Percentiles rank a stretch among this genome's conserved stretches.
These are phyloP conservation scores for Nothocercus julius DNA, from an alignment of 2,113 vertebrate genomes.

Conservation along the genomic window DNA sequence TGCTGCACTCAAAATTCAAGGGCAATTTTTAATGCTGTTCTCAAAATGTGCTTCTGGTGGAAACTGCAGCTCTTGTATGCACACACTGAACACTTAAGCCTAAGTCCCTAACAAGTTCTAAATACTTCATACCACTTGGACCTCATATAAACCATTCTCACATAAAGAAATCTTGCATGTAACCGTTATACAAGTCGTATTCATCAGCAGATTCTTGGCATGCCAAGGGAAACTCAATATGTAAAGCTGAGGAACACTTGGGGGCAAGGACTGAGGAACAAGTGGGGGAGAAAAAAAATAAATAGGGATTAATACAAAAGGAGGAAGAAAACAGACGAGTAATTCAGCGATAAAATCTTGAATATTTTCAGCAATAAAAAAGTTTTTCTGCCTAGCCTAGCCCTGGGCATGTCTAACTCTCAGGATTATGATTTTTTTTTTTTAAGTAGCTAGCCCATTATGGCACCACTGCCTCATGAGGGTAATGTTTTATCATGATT, in stretches of 20 bases:
- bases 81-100: neutral
- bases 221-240: constrained; percentile 36
- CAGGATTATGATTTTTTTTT: neutral
- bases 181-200: constrained; percentile 53
- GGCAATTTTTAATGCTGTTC: neutral
- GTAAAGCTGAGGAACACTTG: constrained; percentile 4
- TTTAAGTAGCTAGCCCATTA: neutral
- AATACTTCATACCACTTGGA: constrained; percentile 1
- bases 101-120: constrained; percentile 11
- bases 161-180: neutral
- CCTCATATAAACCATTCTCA: neutral
- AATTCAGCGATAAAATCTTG: constrained; percentile 15
- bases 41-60: neutral
- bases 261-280: constrained; percentile 12
- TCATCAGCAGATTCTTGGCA: constrained; percentile 18
- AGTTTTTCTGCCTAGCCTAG: neutral
- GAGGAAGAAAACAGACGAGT: neutral
- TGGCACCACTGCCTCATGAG: neutral
- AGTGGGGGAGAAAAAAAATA: neutral
- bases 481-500: neutral
- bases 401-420: neutral
- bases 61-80: neutral
- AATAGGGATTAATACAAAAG: neutral
- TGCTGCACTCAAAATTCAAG: neutral
- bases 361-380: neutral